Evolutionary conservation across 2,888 invertebrate genomes (phyloP).

Genomic region (Hemaris fuciformis): DNA sequence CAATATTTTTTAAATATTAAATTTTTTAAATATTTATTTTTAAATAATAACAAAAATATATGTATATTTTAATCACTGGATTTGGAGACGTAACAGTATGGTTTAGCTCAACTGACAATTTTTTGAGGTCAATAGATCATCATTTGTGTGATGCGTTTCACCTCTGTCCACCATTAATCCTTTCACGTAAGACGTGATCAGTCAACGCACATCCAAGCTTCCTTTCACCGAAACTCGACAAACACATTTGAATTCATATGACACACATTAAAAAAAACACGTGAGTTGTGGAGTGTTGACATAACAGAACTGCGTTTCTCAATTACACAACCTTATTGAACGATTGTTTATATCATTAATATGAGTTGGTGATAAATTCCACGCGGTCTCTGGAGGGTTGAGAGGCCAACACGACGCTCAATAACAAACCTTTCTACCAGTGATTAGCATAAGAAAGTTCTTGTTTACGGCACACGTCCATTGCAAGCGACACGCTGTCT

Average conservation of each 20-base stretch:
- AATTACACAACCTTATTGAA: not conserved
- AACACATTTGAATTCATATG: not conserved
- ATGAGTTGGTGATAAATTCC: not conserved
- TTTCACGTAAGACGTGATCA: no score
- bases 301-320: not conserved
- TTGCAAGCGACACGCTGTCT: not conserved
- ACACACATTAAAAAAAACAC: not conserved
- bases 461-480: not conserved
- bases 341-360: not conserved
- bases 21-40: no score
- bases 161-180: no score
- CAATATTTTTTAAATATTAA: no score
- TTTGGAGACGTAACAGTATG: no score
- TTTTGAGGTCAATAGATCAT: no score
- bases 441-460: conserved; percentile 5
- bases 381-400: no score
- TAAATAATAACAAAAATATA: no score
- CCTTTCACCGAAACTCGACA: not conserved
- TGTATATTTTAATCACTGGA: no score
- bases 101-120: no score
- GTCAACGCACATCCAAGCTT: no score
- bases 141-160: no score
- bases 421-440: not conserved
- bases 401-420: not conserved
- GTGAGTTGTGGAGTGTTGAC: not conserved